Base-by-base conservation (phyloP, 2,888 invertebrate genomes). In the Lepidocyrtinus sp. region DNA sequence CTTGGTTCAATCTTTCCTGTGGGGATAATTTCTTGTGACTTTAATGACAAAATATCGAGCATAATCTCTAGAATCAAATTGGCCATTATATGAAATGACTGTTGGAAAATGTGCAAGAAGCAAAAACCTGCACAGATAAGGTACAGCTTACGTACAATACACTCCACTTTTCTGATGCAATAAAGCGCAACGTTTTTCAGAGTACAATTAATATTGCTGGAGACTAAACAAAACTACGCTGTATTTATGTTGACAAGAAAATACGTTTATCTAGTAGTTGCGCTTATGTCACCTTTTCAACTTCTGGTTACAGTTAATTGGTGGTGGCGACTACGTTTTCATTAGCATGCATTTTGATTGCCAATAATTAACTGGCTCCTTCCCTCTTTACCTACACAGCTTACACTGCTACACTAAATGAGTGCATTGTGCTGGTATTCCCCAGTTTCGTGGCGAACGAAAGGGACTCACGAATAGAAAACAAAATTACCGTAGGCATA, bases 21-120 rank as follows among this genome's bases (percentile, higher is more conserved):
- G 82, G 79, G 80, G 75, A 83, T 83, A 77, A 81, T 84, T 81
- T 83, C 80, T 75, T 82, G 76, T 83, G 84, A 84, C 82, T 83
- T 75, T 82, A 82, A 84, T 83, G 83, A 83, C 83, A 82, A 84
- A 82, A 81, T 83, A 81, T 82, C 78, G 83, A 78, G 75, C 67
- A 81, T 78, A 78, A 79, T 82, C 79, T 82, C 75, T 27, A 79
- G 82, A 73, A 82, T 79, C 73, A 82, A 83, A 82, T 83, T 82
- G 82, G 79, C 81, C 75, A 77, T 83, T 82, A 82, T 75, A 75
- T 75, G 64, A 75, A 82, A 82, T 67, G 79, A 76, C 79, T 75
- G 63, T 70, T 76, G 69, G 36, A 59, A 36, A 59, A 74, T 74
- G 36, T 25, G 46, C 15, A 68, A 45, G n/a, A n/a, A 45, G 55